phyloP scores from a whole-genome alignment of 2,797 vertebrate species.

The Atherinosoma microstoma region DNA sequence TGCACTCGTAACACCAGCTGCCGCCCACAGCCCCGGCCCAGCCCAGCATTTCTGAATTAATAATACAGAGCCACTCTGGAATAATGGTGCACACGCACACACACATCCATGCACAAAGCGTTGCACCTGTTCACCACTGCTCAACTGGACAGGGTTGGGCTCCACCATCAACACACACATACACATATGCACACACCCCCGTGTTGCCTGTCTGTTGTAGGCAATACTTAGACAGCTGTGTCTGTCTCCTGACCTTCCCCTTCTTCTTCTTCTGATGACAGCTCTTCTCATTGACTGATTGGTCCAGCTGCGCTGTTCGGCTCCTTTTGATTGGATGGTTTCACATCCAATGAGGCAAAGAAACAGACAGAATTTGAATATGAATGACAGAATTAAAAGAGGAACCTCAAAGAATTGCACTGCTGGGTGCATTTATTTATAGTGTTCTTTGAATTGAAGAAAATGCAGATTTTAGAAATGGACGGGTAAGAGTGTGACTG shows the following conservation, averaged over 20 bases:
- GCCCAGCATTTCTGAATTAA: conserved; percentile 84
- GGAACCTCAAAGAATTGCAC: conserved; percentile 17
- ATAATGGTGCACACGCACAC: conserved; percentile 75
- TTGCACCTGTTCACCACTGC: conserved; percentile 82
- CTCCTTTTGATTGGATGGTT: conserved; percentile 54
- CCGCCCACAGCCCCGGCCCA: conserved; percentile 70
- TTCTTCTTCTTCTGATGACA: conserved; percentile 63
- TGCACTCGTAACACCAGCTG: conserved; percentile 73
- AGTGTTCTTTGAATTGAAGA: not conserved
- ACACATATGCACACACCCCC: conserved; percentile 24
- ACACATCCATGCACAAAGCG: conserved; percentile 66
- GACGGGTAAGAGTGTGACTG: not conserved
- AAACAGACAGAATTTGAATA: conserved; percentile 56
- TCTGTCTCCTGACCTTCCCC: conserved; percentile 64
- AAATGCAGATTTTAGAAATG: conserved; percentile 5
- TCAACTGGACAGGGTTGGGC: conserved; percentile 69
- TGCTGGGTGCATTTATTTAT: conserved; percentile 16
- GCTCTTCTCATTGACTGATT: conserved; percentile 63
- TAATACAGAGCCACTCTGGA: conserved; percentile 83
- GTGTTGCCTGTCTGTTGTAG: conserved; percentile 51
- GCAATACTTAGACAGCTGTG: conserved; percentile 79
- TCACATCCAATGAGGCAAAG: conserved; percentile 41
- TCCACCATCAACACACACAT: conserved; percentile 23
- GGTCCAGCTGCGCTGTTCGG: conserved; percentile 56
- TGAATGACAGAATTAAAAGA: conserved; percentile 51